Conservation (phyloP, 64 coral and sea anemone species). For the Platygyra sinensis region DNA sequence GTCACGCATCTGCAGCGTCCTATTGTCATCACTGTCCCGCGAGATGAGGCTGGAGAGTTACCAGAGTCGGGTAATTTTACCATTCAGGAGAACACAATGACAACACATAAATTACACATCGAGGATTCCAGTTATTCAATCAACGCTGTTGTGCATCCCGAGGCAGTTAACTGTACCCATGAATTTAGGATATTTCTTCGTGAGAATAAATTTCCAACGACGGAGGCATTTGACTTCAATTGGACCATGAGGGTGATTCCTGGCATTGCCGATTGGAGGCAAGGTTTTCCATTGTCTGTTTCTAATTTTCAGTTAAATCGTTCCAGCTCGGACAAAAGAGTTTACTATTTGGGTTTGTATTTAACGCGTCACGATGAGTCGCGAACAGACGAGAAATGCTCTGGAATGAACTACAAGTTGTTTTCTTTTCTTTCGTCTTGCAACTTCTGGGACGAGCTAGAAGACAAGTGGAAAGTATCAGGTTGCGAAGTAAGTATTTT, state of each 20-base stretch:
- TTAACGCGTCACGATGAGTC: slow-evolving; percentile 24
- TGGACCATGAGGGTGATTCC: slow-evolving; percentile 42
- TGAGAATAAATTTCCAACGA: slow-evolving; percentile 24
- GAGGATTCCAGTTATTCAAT: slow-evolving; percentile 57
- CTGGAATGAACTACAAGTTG: slow-evolving; percentile 70
- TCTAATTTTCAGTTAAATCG: slow-evolving; percentile 74
- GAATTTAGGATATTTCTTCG: slow-evolving; percentile 50
- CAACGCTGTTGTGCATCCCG: slow-evolving; percentile 41
- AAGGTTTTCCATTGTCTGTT: slow-evolving; percentile 51
- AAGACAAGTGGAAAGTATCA: slow-evolving; percentile 62
- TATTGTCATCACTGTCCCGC: slow-evolving; percentile 8
- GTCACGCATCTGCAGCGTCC: slow-evolving; percentile 30
- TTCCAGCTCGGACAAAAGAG: slow-evolving; percentile 22
- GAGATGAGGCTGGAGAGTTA: not conserved
- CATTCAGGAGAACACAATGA: slow-evolving; percentile 40
- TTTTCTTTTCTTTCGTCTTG: slow-evolving; percentile 54
- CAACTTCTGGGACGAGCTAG: slow-evolving; percentile 60
- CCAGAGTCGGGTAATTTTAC: slow-evolving; percentile 28
- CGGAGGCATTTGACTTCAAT: slow-evolving; percentile 55
- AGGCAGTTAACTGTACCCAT: slow-evolving; percentile 55
- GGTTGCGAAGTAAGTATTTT: slow-evolving; percentile 75
- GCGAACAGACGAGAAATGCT: not conserved
- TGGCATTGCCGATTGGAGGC: not conserved
- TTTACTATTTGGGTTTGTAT: slow-evolving; percentile 60
- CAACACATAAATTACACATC: slow-evolving; percentile 50